A percentile compares a stretch with the other conserved stretches of the same genome.
Conservation (phyloP, 2,797 vertebrate genomes). For the Coregonus sp. region DNA sequence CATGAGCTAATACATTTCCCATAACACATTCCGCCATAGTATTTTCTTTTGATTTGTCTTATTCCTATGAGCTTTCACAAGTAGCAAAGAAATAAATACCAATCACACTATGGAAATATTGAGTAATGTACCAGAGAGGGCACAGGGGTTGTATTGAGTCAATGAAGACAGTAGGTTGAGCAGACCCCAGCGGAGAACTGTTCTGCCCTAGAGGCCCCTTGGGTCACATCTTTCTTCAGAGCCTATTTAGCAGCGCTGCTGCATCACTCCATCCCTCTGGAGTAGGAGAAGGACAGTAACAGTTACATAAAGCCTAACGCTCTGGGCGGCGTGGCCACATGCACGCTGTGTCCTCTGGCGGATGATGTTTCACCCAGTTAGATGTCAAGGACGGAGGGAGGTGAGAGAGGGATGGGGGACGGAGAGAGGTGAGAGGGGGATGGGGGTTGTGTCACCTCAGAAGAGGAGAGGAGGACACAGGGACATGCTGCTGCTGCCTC, state of each 20-base stretch:
- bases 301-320: slow-evolving; percentile 65
- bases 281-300: slow-evolving; percentile 26
- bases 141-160: slow-evolving; percentile 26
- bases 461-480: slow-evolving; percentile 3
- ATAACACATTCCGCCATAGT: neutral
- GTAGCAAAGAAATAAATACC: neutral
- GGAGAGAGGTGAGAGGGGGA: slow-evolving; percentile 21
- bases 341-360: neutral
- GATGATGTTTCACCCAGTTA: slow-evolving; percentile 31
- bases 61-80: neutral
- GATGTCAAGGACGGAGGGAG: slow-evolving; percentile 53
- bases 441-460: slow-evolving; percentile 24
- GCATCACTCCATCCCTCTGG: slow-evolving; percentile 27
- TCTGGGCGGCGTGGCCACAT: slow-evolving; percentile 17
- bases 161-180: slow-evolving; percentile 11
- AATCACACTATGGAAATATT: neutral
- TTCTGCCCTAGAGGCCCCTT: slow-evolving; percentile 16
- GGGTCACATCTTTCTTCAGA: slow-evolving; percentile 36
- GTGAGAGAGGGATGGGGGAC: neutral
- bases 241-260: slow-evolving; percentile 20
- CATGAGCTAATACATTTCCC: neutral
- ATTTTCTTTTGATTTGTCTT: neutral
- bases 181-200: slow-evolving; percentile 28
- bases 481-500: slow-evolving; percentile 4
- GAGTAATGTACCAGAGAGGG: neutral